Conservation (phyloP, 2,113 vertebrate species). For the Mesembrinibis cayennensis region DNA sequence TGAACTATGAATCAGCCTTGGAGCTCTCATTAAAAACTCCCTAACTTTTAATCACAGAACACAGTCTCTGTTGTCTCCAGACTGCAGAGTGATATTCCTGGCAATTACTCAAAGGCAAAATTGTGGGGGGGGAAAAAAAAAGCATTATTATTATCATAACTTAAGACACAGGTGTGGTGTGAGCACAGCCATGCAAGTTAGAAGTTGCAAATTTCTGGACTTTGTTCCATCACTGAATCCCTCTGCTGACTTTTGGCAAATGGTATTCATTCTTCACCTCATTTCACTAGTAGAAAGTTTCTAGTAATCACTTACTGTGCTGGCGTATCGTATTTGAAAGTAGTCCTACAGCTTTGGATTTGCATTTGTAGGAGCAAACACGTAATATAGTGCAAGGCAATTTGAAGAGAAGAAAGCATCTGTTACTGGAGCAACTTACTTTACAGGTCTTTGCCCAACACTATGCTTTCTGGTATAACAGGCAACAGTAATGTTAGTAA, state of each 20-base stretch:
- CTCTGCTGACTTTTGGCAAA: background rate
- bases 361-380: background rate
- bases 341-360: background rate
- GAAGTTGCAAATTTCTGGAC: background rate
- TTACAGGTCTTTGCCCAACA: background rate
- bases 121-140: fast-evolving
- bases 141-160: background rate
- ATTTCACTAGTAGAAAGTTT: background rate
- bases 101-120: constrained; percentile 21
- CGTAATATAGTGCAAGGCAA: background rate
- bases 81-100: background rate
- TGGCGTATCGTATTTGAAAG: background rate
- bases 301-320: background rate
- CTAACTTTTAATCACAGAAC: constrained; percentile 45
- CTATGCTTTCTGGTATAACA: background rate
- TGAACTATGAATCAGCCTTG: constrained; percentile 49
- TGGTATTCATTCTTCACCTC: background rate
- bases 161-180: background rate
- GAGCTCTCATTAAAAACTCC: constrained; percentile 50
- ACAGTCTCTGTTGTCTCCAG: constrained; percentile 10
- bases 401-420: background rate
- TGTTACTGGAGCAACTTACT: background rate
- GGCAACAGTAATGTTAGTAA: background rate
- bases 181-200: background rate
- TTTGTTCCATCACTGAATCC: background rate